Percentiles rank a stretch among this genome's conserved stretches.
phyloP scores from a whole-genome alignment of 2,797 vertebrate genomes.

The Hypotaenidia philippensis region DNA sequence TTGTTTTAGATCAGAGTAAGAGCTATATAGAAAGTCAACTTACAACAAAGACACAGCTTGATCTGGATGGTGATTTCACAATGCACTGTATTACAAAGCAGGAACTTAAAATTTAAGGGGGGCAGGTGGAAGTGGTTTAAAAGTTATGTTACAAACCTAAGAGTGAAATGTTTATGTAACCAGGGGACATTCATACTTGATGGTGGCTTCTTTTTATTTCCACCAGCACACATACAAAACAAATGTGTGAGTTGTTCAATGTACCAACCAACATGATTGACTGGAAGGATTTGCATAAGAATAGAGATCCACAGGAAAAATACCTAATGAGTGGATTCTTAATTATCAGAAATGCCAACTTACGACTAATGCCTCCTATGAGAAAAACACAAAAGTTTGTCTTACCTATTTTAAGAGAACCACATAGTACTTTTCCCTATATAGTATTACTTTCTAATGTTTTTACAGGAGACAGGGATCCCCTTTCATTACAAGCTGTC shows the following conservation, averaged over 20 bases:
- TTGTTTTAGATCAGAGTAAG: not conserved
- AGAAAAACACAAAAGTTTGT: not conserved
- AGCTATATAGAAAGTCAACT: not conserved
- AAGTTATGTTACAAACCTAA: not conserved
- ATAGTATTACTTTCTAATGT: not conserved
- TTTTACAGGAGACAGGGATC: not conserved
- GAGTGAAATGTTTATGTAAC: not conserved
- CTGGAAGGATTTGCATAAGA: constrained; percentile 17
- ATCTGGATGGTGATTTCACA: not conserved
- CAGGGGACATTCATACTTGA: not conserved
- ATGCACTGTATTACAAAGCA: not conserved
- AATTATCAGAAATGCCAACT: constrained; percentile 39
- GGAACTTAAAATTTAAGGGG: not conserved
- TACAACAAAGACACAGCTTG: not conserved
- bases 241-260: not conserved
- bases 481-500: not conserved
- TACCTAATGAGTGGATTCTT: not conserved
- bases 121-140: not conserved
- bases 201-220: not conserved
- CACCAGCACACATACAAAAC: not conserved
- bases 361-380: not conserved
- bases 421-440: not conserved
- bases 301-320: constrained; percentile 34
- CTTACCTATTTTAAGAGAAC: not conserved
- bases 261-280: not conserved